phyloP scores from a whole-genome alignment of 2,797 vertebrate genomes.

The Chaetophractus vellerosus region DNA sequence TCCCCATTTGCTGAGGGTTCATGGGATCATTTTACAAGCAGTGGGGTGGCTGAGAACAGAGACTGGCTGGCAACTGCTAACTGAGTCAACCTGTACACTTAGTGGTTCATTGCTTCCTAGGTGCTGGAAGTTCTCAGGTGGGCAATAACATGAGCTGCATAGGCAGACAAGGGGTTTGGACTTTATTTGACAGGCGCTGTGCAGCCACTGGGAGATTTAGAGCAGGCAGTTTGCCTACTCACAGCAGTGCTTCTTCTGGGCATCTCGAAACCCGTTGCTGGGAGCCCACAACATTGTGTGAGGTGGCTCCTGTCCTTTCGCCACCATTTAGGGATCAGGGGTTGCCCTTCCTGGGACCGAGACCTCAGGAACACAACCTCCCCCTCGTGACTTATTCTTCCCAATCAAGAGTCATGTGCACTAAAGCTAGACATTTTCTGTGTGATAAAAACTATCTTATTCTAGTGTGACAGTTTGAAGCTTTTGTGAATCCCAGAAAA shows the following conservation, averaged over 20 bases:
- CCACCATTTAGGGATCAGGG: neutral
- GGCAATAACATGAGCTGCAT: neutral
- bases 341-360: neutral
- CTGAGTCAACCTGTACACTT: no score
- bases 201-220: neutral
- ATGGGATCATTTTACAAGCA: neutral
- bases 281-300: neutral
- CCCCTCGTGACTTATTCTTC: neutral
- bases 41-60: neutral
- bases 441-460: neutral
- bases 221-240: rapidly evolving
- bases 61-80: neutral
- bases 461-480: neutral
- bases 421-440: neutral
- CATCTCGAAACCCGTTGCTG: neutral
- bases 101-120: neutral
- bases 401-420: neutral
- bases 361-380: neutral
- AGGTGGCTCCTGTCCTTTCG: neutral
- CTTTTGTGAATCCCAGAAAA: no score
- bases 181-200: neutral
- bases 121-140: neutral
- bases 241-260: neutral
- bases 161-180: neutral
- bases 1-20: neutral